Evolutionary conservation across 2,888 invertebrate species (phyloP), one percentile per base, ranked within the genome.

Genomic region (Rotaria socialis): DNA sequence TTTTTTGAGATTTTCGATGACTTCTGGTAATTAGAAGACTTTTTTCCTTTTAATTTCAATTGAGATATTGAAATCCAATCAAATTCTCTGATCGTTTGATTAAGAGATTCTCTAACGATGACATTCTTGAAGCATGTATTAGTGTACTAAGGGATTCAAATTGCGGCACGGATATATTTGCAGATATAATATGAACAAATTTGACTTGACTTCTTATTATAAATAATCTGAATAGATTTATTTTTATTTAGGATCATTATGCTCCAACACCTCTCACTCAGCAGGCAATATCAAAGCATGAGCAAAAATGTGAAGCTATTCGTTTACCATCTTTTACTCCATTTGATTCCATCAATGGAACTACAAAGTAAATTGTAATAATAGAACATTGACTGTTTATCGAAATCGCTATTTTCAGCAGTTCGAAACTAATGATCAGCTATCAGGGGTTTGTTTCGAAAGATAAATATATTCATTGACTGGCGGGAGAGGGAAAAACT

Each of bases 261-360:
- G 80, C 80, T 7, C 80, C 80, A 22, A 80, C n/a, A 80, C 80
- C 47, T 3, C 47, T 80, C 5, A 80, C 80, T n/a, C 80, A 80
- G 24, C 3, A 43, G 47, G 47, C 80, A 3, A 80, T 80, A 80
- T 43, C 80, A n/a, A 80, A 80, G 47, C 80, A 80, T 80, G 80
- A 80, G 47, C 41, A 41, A 41, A 80, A 47, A 47, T 80, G 80
- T n/a, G 80, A 80, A n/a, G 47, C 47, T 24, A 80, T 80, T 24
- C 80, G 80, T 24, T 80, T 47, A 80, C 43, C 47, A 80, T 10
- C 80, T 7, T 80, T 80, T 47, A 47, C n/a, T n/a, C 47, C 80
- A 24, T 47, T 47, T 80, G 80, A 47, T 80, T 47, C 47, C 35
- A 47, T n/a, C 3, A 47, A 80, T 80, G 80, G 47, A n/a, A 22